Base-by-base conservation (phyloP, 2,888 invertebrate genomes). In the Meliscaeva auricollis region DNA sequence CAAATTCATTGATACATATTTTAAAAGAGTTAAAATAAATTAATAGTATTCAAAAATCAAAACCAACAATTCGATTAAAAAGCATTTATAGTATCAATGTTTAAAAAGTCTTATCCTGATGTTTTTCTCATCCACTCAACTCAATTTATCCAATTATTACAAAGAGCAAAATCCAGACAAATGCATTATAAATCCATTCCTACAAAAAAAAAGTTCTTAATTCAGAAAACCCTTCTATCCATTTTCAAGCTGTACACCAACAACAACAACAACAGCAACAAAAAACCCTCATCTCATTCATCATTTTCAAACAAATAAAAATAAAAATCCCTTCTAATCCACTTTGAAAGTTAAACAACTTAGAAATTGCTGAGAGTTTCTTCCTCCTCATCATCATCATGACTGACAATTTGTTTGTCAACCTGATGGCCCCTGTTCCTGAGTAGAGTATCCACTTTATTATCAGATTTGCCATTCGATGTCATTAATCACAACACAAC, bases 401-500 rank as follows among this genome's bases (percentile, higher is more conserved):
- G 22, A 20, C 62, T 20, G 52, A 60, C 62, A 60, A 66, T 72
- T 60, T 66, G 58, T 77, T 82, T 76, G 69, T 70, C 76, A 70
- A 70, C 64, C 76, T 70, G 70, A 56, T 26, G 26, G 26, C 68
- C 6, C 30, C 20, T 9, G 46, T 75, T 26, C 68, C 46, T 17
- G 15, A 22, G 64, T 35, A 60, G 15, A 22, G 64, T 35, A 60
- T 69, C 62, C 72, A 68, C 77, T 77, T 77, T 66, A 77, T 82
- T 77, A 77, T 60, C 35, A 30, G 20, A 15, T 58, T 41, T 48
- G 48, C 22, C 69, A 81, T 22, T 81, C 38, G 48, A 60, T 41
- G 62, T 78, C 77, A 73, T 82, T 82, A 78, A 82, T 82, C 82
- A 82, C 68, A 82, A 62, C 58, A 70, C 35, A 15, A 58, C n/a